Percentiles rank a stretch among this genome's conserved stretches.
phyloP scores from a whole-genome alignment of 1,140 invertebrate genomes.

The Drosophila carrolli region DNA sequence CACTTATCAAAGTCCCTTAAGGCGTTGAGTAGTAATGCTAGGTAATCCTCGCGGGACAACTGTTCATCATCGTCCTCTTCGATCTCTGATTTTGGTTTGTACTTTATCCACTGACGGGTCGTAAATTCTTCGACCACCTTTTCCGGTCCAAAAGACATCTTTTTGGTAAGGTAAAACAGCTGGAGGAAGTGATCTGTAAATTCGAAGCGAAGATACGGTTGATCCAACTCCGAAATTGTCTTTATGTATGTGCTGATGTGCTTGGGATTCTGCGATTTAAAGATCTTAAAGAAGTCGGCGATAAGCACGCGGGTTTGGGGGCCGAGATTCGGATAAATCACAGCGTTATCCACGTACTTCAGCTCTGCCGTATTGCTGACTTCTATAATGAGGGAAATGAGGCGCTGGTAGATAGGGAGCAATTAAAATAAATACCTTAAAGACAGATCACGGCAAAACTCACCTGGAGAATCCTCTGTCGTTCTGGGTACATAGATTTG shows the following conservation, averaged over 20 bases:
- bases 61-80: conserved; percentile 46
- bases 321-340: conserved; percentile 54
- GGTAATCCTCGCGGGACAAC: conserved; percentile 62
- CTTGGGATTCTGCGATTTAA: conserved; percentile 52
- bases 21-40: conserved; percentile 46
- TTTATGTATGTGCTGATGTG: conserved; percentile 54
- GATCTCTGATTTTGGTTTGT: conserved; percentile 43
- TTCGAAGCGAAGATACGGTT: conserved; percentile 56
- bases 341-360: conserved; percentile 41
- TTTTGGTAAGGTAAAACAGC: conserved; percentile 54
- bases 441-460: neutral
- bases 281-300: conserved; percentile 60
- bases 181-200: conserved; percentile 65
- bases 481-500: conserved; percentile 34
- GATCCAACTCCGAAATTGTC: conserved; percentile 39
- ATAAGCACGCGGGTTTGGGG: conserved; percentile 47
- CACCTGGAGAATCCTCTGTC: conserved; percentile 50
- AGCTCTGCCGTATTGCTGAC: conserved; percentile 65
- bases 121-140: conserved; percentile 61
- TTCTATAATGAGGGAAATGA: conserved; percentile 55
- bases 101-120: conserved; percentile 49
- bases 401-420: conserved; percentile 28
- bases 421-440: neutral
- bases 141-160: conserved; percentile 30
- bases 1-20: conserved; percentile 56